Evolutionary conservation across 2,888 invertebrate species (phyloP), one percentile per base, ranked within the genome.

Genomic region (Lordiphosa fenestrarum): DNA sequence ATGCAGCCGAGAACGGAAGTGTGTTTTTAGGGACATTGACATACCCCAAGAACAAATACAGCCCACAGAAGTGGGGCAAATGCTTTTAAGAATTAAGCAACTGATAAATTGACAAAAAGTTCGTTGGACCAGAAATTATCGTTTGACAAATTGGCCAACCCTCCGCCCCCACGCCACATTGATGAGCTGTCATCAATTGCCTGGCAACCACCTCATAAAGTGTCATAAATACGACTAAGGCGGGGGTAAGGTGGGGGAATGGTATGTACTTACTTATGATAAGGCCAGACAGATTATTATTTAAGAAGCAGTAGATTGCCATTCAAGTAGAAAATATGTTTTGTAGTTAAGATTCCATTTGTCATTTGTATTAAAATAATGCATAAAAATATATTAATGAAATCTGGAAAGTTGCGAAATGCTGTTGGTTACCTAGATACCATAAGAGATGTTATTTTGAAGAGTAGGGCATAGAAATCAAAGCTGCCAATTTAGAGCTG

Each of bases 101-200:
- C 70, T 75, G 84, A 85, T 84, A 75, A 83, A 83, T 30, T 85
- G 84, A 53, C 76, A 75, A 60, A 60, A 7, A 69, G 69, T 71
- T 71, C 66, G 63, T 40, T 66, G 56, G 69, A 50, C 64, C 73
- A 66, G 51, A 80, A 65, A 80, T 80, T 66, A 85, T 80, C 57
- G 66, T 50, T 53, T 75, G 75, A 83, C 84, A 80, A 77, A 77
- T 77, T 69, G 62, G 25, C 52, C 15, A 10, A 30, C 10, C 33
- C 30, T 6, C 15, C 7, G 2, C 33, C 30, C 13, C 9, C 30
- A 15, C 15, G 15, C 15, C 13, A 33, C 30, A 13, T 13, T 41
- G 41, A 56, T 59, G 30, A 35, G 25, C 6, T 30, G 56, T 42
- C 76, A 85, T 85, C 76, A 71, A 77, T 83, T 73, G 37, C 48